Conservation (phyloP, 2,888 invertebrate species). For the Fissipunctia ypsillon region DNA sequence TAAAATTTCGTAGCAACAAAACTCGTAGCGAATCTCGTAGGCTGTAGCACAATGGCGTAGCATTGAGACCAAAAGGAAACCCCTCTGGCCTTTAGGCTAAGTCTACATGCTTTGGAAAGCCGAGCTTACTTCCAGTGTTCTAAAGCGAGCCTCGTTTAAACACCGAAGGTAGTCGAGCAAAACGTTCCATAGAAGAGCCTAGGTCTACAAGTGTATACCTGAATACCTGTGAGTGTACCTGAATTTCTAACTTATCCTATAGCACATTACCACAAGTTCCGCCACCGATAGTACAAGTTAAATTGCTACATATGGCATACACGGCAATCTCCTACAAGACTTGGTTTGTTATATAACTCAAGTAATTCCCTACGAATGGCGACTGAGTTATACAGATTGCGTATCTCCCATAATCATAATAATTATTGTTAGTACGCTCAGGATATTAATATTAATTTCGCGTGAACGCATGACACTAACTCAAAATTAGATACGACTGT, state of each 20-base stretch:
- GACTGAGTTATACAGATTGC: conserved; percentile 47
- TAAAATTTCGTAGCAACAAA: conserved; percentile 30
- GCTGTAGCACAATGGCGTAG: conserved; percentile 30
- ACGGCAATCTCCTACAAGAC: conserved; percentile 30
- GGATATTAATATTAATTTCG: conserved; percentile 61
- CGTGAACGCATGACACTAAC: conserved; percentile 56
- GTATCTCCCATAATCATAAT: conserved; percentile 55
- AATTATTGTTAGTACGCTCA: conserved; percentile 51
- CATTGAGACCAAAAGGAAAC: conserved; percentile 36
- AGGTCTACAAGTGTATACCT: conserved; percentile 25
- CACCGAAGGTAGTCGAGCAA: conserved; percentile 10
- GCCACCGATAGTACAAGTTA: conserved; percentile 53
- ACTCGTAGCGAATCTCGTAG: conserved; percentile 37
- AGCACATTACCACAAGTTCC: conserved; percentile 36
- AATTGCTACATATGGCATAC: conserved; percentile 55
- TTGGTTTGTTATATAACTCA: conserved; percentile 49
- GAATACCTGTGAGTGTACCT: too few relatives aligned
- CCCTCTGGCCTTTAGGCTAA: conserved; percentile 26
- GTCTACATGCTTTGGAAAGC: conserved; percentile 47
- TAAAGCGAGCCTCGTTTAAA: conserved; percentile 23
- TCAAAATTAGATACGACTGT: conserved; percentile 57
- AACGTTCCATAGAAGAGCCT: conserved; percentile 16
- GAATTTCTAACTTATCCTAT: conserved; percentile 44
- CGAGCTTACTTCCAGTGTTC: conserved; percentile 21
- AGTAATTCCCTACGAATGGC: conserved; percentile 43